Evolutionary conservation across 2,888 invertebrate species (phyloP).

Genomic region (Phorcus lineatus): DNA sequence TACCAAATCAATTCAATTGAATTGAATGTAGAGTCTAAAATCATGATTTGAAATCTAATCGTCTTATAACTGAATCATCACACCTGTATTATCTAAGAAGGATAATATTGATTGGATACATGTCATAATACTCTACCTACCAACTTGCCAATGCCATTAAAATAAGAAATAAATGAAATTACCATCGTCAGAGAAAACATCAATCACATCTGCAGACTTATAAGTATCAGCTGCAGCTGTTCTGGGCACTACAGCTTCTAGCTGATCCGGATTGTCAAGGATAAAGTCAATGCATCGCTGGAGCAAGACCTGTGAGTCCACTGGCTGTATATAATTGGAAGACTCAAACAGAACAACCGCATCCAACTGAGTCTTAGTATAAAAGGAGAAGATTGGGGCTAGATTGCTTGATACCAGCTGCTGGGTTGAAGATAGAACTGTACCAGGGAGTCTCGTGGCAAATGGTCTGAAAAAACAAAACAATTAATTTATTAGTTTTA

Average conservation of each 20-base stretch:
- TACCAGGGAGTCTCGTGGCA: background rate
- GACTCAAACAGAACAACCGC: background rate
- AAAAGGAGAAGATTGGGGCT: background rate
- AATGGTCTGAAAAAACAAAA: background rate
- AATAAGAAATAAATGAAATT: background rate
- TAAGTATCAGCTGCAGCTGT: no score
- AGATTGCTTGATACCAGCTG: background rate
- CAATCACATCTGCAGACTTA: background rate
- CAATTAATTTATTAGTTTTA: no score
- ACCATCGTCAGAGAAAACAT: background rate
- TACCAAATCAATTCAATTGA: no score
- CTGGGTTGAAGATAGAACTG: background rate
- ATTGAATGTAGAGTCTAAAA: no score
- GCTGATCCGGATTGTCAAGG: background rate
- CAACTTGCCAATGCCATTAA: no score
- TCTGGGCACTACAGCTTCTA: background rate
- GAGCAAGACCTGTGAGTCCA: background rate
- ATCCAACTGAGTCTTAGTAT: background rate
- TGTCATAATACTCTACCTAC: no score
- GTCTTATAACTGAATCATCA: no score
- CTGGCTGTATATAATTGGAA: background rate
- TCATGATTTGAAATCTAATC: no score
- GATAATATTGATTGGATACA: no score
- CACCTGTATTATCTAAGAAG: no score
- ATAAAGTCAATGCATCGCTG: conserved; percentile 18